Evolutionary conservation across 2,888 invertebrate species (phyloP).

Genomic region (Pherbina coryleti): DNA sequence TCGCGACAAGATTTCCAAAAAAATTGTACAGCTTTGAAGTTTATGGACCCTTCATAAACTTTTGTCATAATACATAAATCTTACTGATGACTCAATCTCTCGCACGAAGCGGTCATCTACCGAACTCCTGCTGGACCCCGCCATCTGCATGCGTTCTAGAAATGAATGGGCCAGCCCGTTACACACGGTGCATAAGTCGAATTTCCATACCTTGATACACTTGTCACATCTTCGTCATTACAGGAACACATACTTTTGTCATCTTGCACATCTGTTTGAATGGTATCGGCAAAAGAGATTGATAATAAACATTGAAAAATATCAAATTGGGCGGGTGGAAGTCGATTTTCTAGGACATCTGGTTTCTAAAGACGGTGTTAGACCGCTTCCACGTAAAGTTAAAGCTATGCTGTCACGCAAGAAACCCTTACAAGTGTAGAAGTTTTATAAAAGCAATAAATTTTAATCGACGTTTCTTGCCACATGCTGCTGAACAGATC

Average conservation of each 20-base stretch:
- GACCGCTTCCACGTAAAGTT: constrained; percentile 43
- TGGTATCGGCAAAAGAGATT: constrained; percentile 10
- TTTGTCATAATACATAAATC: too few species aligned
- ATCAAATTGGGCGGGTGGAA: constrained; percentile 22
- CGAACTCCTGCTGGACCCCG: too few species aligned
- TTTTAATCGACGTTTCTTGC: constrained; percentile 39
- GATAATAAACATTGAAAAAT: constrained; percentile 33
- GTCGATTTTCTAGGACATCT: constrained; percentile 41
- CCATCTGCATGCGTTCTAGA: too few species aligned
- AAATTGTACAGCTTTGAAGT: too few species aligned
- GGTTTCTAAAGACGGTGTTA: constrained; percentile 41
- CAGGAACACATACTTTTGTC: constrained; percentile 22
- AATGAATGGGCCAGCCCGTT: too few species aligned
- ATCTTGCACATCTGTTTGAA: constrained; percentile 23
- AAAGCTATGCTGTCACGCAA: constrained; percentile 38
- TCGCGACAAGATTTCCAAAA: too few species aligned
- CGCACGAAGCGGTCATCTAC: too few species aligned
- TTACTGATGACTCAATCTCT: too few species aligned
- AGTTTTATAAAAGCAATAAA: constrained; percentile 48
- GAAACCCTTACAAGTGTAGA: constrained; percentile 20
- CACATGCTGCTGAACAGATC: constrained; percentile 32
- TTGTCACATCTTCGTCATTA: constrained; percentile 17
- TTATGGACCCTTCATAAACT: too few species aligned
- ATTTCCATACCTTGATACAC: constrained; percentile 36
- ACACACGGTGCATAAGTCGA: too few species aligned